phyloP scores from a whole-genome alignment of 1,140 invertebrate species.

The Alviniconcha marisindica region DNA sequence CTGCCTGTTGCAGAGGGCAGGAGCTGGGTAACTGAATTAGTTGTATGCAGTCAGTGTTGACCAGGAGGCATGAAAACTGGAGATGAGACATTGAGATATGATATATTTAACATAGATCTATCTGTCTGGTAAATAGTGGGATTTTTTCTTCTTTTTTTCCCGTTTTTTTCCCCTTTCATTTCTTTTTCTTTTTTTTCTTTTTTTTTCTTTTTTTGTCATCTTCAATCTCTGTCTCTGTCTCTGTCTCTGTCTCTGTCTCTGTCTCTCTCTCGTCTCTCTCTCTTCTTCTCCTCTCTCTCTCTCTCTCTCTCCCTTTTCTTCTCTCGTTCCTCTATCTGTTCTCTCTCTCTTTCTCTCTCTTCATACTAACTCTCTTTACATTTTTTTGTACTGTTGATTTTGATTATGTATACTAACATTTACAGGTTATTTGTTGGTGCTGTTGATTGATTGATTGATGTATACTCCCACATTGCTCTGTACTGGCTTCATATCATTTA shows the following conservation, averaged over 20 bases:
- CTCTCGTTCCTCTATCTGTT: background rate
- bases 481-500: no score
- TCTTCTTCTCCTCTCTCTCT: background rate
- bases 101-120: background rate
- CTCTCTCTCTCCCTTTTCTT: background rate
- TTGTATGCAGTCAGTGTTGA: no score
- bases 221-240: background rate
- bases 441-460: background rate
- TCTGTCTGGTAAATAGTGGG: no score
- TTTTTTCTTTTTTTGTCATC: background rate
- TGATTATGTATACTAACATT: background rate
- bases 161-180: background rate
- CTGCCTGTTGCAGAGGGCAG: no score
- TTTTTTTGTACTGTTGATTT: background rate
- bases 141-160: conserved; percentile 14
- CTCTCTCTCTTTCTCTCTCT: background rate
- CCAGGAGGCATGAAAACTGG: background rate
- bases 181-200: background rate
- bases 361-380: background rate
- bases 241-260: background rate
- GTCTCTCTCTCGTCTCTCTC: background rate
- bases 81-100: no score
- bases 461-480: background rate
- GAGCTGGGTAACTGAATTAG: no score
- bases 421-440: background rate